phyloP scores from a whole-genome alignment of 1,140 invertebrate species.

The Bombyx mandarina region DNA sequence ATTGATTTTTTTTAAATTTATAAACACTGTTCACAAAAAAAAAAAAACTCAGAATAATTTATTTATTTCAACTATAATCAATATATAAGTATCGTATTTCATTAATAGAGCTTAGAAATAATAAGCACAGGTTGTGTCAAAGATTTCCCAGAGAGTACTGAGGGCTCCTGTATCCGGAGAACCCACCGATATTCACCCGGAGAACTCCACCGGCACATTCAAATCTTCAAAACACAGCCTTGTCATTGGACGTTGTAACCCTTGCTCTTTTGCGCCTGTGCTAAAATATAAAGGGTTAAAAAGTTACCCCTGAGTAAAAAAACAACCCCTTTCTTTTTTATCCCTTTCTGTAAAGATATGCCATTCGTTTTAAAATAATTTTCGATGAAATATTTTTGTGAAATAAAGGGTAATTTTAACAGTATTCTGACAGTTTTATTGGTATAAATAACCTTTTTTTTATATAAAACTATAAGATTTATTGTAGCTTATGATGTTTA shows the following conservation, averaged over 20 bases:
- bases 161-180: slow-evolving; percentile 14
- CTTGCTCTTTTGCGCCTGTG: slow-evolving; percentile 63
- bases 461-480: no score
- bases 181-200: slow-evolving; percentile 18
- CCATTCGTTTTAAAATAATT: no score
- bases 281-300: slow-evolving; percentile 67
- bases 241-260: slow-evolving; percentile 51
- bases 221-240: slow-evolving; percentile 41
- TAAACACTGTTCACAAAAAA: no score
- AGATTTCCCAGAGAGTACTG: slow-evolving; percentile 33
- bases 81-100: no score
- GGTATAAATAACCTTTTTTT: no score
- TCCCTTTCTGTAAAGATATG: slow-evolving; percentile 26
- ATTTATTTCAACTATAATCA: no score
- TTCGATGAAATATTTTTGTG: no score
- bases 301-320: slow-evolving; percentile 50
- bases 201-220: slow-evolving; percentile 34
- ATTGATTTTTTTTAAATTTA: no score
- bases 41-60: no score
- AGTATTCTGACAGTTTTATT: no score
- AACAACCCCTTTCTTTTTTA: slow-evolving; percentile 35
- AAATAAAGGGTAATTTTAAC: no score
- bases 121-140: slow-evolving; percentile 26
- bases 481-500: no score
- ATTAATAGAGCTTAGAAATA: not conserved